Evolutionary conservation across 1,140 invertebrate species (phyloP).

Genomic region (Drosophila sproati): DNA sequence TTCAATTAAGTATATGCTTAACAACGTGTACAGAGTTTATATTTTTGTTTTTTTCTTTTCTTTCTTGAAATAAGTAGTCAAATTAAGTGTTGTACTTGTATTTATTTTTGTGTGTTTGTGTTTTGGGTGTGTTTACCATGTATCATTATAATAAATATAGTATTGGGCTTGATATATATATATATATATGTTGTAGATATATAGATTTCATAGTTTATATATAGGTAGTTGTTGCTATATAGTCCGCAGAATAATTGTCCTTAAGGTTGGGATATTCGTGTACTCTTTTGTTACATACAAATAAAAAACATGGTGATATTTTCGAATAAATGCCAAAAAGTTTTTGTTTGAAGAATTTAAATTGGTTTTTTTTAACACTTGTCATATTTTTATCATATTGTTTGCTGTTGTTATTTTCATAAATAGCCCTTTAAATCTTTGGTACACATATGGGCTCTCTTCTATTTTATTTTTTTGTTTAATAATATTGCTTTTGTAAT

Average conservation of each 20-base stretch:
- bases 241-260: slow-evolving; percentile 69
- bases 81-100: slow-evolving; percentile 58
- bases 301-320: slow-evolving; percentile 59
- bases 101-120: slow-evolving; percentile 61
- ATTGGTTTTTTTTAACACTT: slow-evolving; percentile 18
- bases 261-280: slow-evolving; percentile 77
- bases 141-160: slow-evolving; percentile 22
- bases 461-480: slow-evolving; percentile 35
- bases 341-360: slow-evolving; percentile 28
- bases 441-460: slow-evolving; percentile 15
- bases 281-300: slow-evolving; percentile 37
- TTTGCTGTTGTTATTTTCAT: slow-evolving; percentile 27
- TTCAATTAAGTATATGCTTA: slow-evolving; percentile 37
- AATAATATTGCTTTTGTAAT: slow-evolving; percentile 64
- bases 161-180: slow-evolving; percentile 28
- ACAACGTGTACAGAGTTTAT: slow-evolving; percentile 49
- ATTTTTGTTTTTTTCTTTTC: slow-evolving; percentile 22
- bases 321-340: slow-evolving; percentile 62
- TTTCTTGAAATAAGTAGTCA: slow-evolving; percentile 61
- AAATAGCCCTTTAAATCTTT: slow-evolving; percentile 11
- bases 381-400: slow-evolving; percentile 15
- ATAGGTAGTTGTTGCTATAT: slow-evolving; percentile 61
- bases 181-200: slow-evolving; percentile 29
- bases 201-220: slow-evolving; percentile 35
- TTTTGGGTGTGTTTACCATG: slow-evolving; percentile 47